These are phyloP conservation scores for Drosophila novamexicana DNA, from an alignment of 1,140 invertebrate species.

Conservation along the genomic window DNA sequence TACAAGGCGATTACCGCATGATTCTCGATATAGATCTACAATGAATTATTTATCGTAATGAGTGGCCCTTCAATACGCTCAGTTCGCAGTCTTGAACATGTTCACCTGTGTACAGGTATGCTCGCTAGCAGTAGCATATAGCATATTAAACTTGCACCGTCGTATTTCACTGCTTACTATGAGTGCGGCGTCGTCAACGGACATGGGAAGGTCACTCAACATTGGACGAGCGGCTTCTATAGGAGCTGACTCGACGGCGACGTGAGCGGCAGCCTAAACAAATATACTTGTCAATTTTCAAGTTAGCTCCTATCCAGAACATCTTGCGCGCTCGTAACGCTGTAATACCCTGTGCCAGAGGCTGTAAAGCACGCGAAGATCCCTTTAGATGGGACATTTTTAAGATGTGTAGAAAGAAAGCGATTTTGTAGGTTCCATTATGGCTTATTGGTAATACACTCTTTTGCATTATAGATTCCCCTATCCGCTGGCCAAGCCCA, in stretches of 20 bases:
- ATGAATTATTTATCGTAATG: conserved; percentile 36
- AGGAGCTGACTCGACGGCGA: conserved; percentile 1
- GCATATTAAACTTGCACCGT: conserved; percentile 35
- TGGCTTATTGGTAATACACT: no score
- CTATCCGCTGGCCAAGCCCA: no score
- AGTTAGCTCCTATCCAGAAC: conserved; percentile 19
- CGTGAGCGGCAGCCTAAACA: conserved; percentile 36
- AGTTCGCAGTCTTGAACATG: not conserved
- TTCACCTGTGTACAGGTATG: conserved; percentile 12
- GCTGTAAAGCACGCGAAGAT: no score
- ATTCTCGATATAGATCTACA: conserved; percentile 17
- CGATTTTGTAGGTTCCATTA: no score
- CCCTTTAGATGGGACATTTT: no score
- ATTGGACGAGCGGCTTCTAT: conserved; percentile 9
- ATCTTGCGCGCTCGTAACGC: conserved; percentile 24
- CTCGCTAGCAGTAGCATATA: conserved; percentile 16
- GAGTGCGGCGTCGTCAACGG: conserved; percentile 32
- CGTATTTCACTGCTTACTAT: conserved; percentile 39
- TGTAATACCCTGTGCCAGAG: not conserved
- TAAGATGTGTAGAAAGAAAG: no score
- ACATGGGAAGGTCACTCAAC: conserved; percentile 41
- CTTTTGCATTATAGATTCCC: no score
- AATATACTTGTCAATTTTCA: conserved; percentile 18
- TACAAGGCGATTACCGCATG: conserved; percentile 35
- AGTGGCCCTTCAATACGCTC: conserved; percentile 26